phyloP scores from a whole-genome alignment of 2,888 invertebrate genomes.

The Halictus ligatus region DNA sequence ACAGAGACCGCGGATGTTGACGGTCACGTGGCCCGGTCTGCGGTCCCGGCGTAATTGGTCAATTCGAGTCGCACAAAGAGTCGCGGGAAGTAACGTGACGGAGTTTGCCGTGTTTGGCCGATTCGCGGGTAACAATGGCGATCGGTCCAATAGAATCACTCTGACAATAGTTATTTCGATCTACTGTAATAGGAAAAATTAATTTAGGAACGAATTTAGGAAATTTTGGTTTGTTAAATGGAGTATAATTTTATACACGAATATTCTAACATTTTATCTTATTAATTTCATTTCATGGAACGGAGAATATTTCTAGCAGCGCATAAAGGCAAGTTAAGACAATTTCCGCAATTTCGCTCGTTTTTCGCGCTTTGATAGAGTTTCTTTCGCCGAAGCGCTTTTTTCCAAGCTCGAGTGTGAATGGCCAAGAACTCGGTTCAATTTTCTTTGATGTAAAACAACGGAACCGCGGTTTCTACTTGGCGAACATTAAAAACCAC shows the following conservation, averaged over 20 bases:
- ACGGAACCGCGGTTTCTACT: not conserved
- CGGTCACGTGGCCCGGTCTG: not conserved
- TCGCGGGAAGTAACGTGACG: not conserved
- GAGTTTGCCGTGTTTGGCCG: not conserved
- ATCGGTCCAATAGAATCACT: not conserved
- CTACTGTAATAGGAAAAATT: not conserved
- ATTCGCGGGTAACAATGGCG: not conserved
- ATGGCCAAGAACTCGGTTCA: not conserved
- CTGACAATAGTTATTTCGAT: not conserved
- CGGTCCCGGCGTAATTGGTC: slow-evolving; percentile 4
- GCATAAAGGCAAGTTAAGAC: too few species aligned
- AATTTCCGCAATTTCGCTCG: not conserved
- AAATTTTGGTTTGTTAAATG: too few species aligned
- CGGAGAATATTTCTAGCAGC: too few species aligned
- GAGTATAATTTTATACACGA: too few species aligned
- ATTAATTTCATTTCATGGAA: too few species aligned
- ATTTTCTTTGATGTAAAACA: not conserved
- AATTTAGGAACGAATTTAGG: not conserved
- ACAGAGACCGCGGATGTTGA: slow-evolving; percentile 24
- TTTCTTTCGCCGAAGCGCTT: not conserved
- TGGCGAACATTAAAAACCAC: not conserved
- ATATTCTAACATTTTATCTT: too few species aligned
- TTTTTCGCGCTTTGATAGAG: not conserved
- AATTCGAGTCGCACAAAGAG: slow-evolving; percentile 27
- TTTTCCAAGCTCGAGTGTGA: not conserved